These are phyloP conservation scores for Mormyrus proboscirostris DNA, from an alignment of 2,797 vertebrate species.

Conservation along the genomic window DNA sequence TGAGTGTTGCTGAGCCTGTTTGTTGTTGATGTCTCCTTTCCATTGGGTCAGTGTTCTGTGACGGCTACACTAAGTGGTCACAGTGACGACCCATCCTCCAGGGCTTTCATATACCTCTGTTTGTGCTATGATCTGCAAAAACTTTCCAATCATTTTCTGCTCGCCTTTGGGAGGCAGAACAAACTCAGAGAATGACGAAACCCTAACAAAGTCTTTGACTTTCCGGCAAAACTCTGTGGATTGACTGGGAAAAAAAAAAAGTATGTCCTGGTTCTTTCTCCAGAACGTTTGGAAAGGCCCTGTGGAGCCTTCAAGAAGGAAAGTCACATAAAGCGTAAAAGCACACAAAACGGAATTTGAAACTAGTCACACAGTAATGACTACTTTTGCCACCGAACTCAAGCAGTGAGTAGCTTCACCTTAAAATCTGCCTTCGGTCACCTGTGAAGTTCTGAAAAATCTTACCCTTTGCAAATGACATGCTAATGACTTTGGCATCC, in stretches of 20 bases:
- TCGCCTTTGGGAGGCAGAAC: neutral
- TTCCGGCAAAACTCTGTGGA: constrained; percentile 14
- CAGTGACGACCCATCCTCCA: neutral
- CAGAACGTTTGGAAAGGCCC: neutral
- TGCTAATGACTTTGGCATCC: neutral
- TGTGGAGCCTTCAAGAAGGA: neutral
- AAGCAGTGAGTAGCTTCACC: neutral
- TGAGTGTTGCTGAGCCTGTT: neutral
- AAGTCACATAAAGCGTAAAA: neutral
- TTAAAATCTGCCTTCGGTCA: neutral
- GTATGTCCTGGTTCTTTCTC: neutral
- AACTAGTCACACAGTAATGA: neutral
- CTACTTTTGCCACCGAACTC: neutral
- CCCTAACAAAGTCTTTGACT: neutral
- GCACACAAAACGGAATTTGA: neutral
- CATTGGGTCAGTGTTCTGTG: neutral
- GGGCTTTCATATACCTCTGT: neutral
- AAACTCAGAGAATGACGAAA: neutral
- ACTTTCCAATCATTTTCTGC: neutral
- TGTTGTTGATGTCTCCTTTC: neutral
- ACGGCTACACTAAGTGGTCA: neutral
- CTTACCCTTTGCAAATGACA: neutral
- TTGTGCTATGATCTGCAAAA: constrained; percentile 2
- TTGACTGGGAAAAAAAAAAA: neutral
- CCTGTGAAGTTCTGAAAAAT: neutral